phyloP scores from a whole-genome alignment of 1,140 invertebrate genomes.

The Sitophilus oryzae region DNA sequence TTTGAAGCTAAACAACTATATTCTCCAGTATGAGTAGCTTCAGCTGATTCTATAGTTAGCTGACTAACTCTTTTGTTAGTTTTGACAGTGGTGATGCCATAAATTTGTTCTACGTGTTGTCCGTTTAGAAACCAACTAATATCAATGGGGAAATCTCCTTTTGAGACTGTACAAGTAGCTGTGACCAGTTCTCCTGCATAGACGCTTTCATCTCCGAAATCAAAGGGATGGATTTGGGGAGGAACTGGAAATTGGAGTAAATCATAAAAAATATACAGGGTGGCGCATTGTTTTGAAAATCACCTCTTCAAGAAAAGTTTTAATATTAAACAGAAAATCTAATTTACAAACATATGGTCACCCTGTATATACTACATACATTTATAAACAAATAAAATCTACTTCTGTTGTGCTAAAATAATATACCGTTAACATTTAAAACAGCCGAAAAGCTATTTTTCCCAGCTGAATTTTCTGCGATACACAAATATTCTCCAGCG shows the following conservation, averaged over 20 bases:
- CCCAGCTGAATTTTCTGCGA: conserved; percentile 55
- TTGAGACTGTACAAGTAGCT: conserved; percentile 57
- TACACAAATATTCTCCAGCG: conserved; percentile 58
- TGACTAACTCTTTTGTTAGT: conserved; percentile 52
- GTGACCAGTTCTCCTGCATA: conserved; percentile 61
- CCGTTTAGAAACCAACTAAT: conserved; percentile 59
- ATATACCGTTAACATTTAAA: conserved; percentile 57
- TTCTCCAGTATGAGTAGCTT: conserved; percentile 54
- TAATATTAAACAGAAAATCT: neutral
- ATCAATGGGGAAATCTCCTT: conserved; percentile 63
- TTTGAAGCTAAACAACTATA: conserved; percentile 60
- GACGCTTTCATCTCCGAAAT: conserved; percentile 62
- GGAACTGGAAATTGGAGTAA: conserved; percentile 47
- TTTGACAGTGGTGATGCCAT: conserved; percentile 44
- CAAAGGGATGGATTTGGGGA: conserved; percentile 67
- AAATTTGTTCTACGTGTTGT: conserved; percentile 33
- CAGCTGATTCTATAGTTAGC: conserved; percentile 54
- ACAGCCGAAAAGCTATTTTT: conserved; percentile 53
- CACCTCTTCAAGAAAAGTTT: too few relatives aligned
- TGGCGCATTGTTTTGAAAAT: too few relatives aligned
- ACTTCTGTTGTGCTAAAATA: neutral
- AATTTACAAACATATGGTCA: neutral
- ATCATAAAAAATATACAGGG: too few relatives aligned
- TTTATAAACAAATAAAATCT: neutral
- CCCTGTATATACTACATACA: conserved; percentile 1